Conservation (phyloP, 2,113 vertebrate species). For the Lophius piscatorius region DNA sequence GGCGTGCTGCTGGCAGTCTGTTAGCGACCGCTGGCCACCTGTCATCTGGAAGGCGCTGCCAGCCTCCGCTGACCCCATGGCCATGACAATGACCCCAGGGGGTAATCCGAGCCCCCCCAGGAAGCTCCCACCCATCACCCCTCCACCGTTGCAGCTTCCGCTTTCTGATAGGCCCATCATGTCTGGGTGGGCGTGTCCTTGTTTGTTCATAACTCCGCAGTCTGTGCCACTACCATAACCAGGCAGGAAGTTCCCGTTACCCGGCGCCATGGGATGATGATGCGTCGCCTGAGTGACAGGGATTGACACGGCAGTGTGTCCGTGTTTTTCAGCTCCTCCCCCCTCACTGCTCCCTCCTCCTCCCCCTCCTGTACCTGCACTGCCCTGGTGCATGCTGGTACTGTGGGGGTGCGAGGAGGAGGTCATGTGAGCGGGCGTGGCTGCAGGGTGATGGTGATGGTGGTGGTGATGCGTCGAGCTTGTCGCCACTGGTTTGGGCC, state of each 20-base stretch:
- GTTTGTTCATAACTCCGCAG: constrained; percentile 86
- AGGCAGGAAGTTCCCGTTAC: constrained; percentile 82
- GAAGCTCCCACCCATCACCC: constrained; percentile 89
- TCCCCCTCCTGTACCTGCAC: constrained; percentile 40
- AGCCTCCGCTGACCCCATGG: constrained; percentile 87
- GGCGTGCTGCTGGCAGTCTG: constrained; percentile 91
- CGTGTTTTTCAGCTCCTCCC: constrained; percentile 83
- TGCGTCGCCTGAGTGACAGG: constrained; percentile 84
- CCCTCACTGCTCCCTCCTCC: constrained; percentile 40
- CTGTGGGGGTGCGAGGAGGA: constrained; percentile 73
- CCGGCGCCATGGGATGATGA: constrained; percentile 82
- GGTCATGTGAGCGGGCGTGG: constrained; percentile 59
- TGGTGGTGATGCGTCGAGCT: constrained; percentile 53
- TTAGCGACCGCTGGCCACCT: constrained; percentile 77
- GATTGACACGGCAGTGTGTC: constrained; percentile 79
- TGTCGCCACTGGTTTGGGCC: constrained; percentile 59
- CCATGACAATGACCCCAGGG: constrained; percentile 95
- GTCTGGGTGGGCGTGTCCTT: constrained; percentile 80
- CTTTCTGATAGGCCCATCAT: constrained; percentile 75
- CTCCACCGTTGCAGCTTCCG: constrained; percentile 82
- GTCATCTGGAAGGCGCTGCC: constrained; percentile 92
- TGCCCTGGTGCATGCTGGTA: constrained; percentile 81
- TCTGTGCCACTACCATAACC: constrained; percentile 85
- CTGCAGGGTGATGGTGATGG: constrained; percentile 52
- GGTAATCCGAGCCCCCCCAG: constrained; percentile 91